Evolutionary conservation across 2,888 invertebrate genomes (phyloP).

Genomic region (Amphipyra tragopoginis): DNA sequence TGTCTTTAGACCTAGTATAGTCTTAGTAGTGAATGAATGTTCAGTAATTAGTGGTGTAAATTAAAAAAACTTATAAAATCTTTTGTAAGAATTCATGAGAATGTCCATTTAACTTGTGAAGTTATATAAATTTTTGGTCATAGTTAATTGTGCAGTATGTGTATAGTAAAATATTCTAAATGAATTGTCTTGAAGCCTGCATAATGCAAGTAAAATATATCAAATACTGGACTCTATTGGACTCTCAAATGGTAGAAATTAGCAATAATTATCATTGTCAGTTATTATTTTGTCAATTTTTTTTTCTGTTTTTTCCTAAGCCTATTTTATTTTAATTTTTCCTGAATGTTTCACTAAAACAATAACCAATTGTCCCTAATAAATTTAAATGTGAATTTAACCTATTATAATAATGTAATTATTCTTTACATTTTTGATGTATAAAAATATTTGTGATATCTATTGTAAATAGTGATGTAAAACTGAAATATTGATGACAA

Average conservation of each 20-base stretch:
- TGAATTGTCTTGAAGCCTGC: slow-evolving; percentile 19
- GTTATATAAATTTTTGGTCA: slow-evolving; percentile 40
- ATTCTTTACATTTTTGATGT: slow-evolving; percentile 51
- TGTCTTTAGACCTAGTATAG: slow-evolving; percentile 54
- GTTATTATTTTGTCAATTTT: slow-evolving; percentile 1
- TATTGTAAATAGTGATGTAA: slow-evolving; percentile 65
- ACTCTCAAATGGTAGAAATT: slow-evolving; percentile 5
- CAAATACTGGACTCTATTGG: neutral
- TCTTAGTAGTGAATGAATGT: slow-evolving; percentile 55
- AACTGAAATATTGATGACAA: slow-evolving; percentile 61
- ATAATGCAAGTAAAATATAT: slow-evolving; percentile 17
- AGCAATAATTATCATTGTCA: slow-evolving; percentile 13
- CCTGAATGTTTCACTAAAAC: neutral
- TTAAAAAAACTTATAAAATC: slow-evolving; percentile 25
- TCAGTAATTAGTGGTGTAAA: slow-evolving; percentile 35
- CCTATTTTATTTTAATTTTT: slow-evolving; percentile 8
- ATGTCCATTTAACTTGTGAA: slow-evolving; percentile 56
- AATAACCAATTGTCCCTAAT: slow-evolving; percentile 26
- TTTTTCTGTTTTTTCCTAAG: no score
- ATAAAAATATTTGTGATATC: slow-evolving; percentile 65
- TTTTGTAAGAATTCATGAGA: slow-evolving; percentile 53
- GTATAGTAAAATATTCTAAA: slow-evolving; percentile 34
- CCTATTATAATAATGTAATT: slow-evolving; percentile 12
- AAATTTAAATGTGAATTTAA: slow-evolving; percentile 30
- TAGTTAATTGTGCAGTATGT: slow-evolving; percentile 39